Base-by-base conservation (phyloP, 2,888 invertebrate genomes). In the Apodemia mormo region DNA sequence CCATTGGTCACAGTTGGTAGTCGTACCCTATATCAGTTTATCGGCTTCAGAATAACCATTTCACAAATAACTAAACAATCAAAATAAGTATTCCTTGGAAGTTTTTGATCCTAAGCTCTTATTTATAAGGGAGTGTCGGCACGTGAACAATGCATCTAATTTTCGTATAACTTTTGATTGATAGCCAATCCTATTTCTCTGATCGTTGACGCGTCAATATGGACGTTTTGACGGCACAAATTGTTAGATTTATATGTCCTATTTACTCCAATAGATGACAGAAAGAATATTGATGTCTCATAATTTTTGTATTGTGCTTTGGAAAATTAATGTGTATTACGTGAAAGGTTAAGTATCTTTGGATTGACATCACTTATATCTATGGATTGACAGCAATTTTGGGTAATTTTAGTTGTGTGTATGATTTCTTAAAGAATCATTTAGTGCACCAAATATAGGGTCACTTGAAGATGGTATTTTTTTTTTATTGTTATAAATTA, bases 121-220 rank as follows among this genome's bases (percentile, higher is more conserved):
- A 68, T 68, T 65, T 68, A 65, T 74, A 82, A 86, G 84, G 87
- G 87, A 86, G 86, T 84, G 87, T 78, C 83, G 71, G 73, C 70
- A 76, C 78, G 65, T 83, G 89, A 90, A 92, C 90, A 92, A 92
- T 92, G 82, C 82, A 80, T 78, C 82, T 90, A 90, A 91, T 92
- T 90, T 89, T 86, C 82, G 80, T 86, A 80, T 80, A 82, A 81
- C 79, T 74, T 74, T 82, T 92, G 92, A 92, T 92, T 88, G 90
- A 92, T 92, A 78, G 87, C 83, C 88, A 81, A 87, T 87, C 85
- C 79, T 74, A 77, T 78, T 79, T 76, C 78, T 76, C 78, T 61
- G 12, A 33, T 14, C 77, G 82, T 80, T 87, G 87, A 86, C 86
- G 84, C 81, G 84, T 85, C 85, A 85, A 82, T 80, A 74, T 74